Conservation (phyloP, 2,113 vertebrate species). For the Planiliza haematocheilus region DNA sequence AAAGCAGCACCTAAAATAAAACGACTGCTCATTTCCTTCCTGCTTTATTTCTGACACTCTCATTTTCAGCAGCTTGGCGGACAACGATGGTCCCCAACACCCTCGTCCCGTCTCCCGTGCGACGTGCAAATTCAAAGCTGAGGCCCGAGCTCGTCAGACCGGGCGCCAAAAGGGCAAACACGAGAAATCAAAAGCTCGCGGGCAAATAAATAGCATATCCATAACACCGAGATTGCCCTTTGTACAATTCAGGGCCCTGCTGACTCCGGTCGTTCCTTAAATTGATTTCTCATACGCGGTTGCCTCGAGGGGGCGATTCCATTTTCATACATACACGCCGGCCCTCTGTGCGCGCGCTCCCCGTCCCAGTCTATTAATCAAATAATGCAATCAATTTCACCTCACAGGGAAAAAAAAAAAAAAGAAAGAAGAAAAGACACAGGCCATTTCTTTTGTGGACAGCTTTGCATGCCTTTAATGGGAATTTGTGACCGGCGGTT, state of each 20-base stretch:
- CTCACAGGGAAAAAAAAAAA: conserved; percentile 22
- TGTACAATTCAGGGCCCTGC: conserved; percentile 76
- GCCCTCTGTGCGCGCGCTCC: conserved; percentile 43
- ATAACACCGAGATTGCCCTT: conserved; percentile 77
- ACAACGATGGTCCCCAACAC: background rate
- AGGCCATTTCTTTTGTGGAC: conserved; percentile 56
- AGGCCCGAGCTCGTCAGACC: conserved; percentile 5
- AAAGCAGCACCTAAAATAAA: background rate
- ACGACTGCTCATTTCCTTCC: conserved; percentile 17
- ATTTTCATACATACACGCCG: conserved; percentile 69
- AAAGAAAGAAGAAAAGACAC: conserved; percentile 12
- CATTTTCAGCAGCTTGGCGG: background rate
- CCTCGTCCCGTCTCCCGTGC: conserved; percentile 3
- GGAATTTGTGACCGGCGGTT: conserved; percentile 42
- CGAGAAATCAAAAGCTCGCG: conserved; percentile 64
- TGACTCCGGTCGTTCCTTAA: conserved; percentile 76
- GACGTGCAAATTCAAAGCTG: conserved; percentile 25
- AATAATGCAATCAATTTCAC: conserved; percentile 73
- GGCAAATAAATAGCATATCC: conserved; percentile 76
- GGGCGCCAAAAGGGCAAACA: conserved; percentile 64
- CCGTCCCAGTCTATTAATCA: conserved; percentile 72
- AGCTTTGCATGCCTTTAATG: conserved; percentile 59
- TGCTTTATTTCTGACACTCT: conserved; percentile 7
- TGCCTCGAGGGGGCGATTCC: conserved; percentile 74
- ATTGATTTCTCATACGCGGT: conserved; percentile 78